Base-by-base conservation (phyloP, 2,113 vertebrate genomes). In the Tursiops truncatus region DNA sequence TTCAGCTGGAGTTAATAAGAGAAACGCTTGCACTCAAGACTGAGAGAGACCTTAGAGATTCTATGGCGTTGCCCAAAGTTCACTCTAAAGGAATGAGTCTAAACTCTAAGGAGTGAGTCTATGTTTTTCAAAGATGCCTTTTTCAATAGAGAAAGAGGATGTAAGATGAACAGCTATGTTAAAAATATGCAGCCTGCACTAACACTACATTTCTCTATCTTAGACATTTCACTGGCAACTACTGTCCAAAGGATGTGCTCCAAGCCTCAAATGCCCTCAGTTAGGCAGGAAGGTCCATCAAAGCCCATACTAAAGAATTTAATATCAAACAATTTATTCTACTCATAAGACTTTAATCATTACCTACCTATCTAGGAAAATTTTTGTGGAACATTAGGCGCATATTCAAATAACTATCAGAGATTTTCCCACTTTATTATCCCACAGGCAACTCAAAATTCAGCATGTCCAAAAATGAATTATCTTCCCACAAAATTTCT, bases 1-100 rank as follows among this genome's bases (percentile, higher is more conserved):
- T 90, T 83, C 60, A 70, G 60, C 67, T 73, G 28, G 65, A 67
- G 84, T 94, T 71, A 90, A 18, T 86, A 94, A 89, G 33, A 65
- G 20, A 91, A 90, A 50, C 1, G 13, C 25, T 33, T 83, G 25
- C 5, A 50, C 13, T 86, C 33, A 71, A 85, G 38, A 44, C 47
- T 44, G 4, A 96, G 70, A 50, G n/a, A 84, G 5, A 92, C 36
- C 36, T 65, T 6, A 65, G 33, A 86, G 26, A 79, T 56, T 82
- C 41, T 4, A 10, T 63, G 33, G 23, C 33, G 83, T 15, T 71
- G 65, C 36, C 73, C 28, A 33, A 63, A 68, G 44, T 50, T 82
- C 62, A 47, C 36, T 73, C n/a, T 31, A 47, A 70, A 76, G 62
- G 44, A 95, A 2, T 41, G 3, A 28, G 77, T 63, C 38, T 53